phyloP scores from a whole-genome alignment of 2,113 vertebrate species.

The Coreoperca whiteheadi region DNA sequence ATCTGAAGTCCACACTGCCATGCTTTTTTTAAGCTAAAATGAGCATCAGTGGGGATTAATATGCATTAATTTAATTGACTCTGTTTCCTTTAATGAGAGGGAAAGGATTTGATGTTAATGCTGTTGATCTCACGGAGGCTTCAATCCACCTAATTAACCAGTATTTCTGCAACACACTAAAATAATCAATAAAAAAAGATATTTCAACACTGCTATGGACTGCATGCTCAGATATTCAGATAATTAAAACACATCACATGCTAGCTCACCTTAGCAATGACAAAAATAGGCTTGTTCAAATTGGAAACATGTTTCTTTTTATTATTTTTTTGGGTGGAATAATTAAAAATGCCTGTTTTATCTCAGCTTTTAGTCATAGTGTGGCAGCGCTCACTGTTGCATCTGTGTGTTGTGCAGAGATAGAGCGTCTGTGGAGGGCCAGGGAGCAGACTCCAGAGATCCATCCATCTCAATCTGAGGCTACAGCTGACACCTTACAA shows the following conservation, averaged over 20 bases:
- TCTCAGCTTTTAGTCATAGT: slow-evolving; percentile 63
- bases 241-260: slow-evolving; percentile 63
- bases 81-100: slow-evolving; percentile 96
- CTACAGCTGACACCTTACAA: slow-evolving; percentile 85
- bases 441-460: slow-evolving; percentile 84
- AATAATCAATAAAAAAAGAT: slow-evolving; percentile 89
- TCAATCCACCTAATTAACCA: slow-evolving; percentile 91
- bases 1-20: slow-evolving; percentile 66
- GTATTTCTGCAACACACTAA: slow-evolving; percentile 90
- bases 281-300: slow-evolving; percentile 29
- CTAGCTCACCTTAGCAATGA: slow-evolving; percentile 37
- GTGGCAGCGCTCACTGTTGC: slow-evolving; percentile 60
- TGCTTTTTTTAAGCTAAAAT: slow-evolving; percentile 89
- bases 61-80: slow-evolving; percentile 98
- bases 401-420: slow-evolving; percentile 78
- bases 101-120: slow-evolving; percentile 96
- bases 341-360: slow-evolving; percentile 64
- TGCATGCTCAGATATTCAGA: slow-evolving; percentile 55
- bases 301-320: slow-evolving; percentile 42
- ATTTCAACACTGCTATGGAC: slow-evolving; percentile 72
- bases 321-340: slow-evolving; percentile 30
- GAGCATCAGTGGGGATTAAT: slow-evolving; percentile 96
- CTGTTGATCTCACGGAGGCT: slow-evolving; percentile 91
- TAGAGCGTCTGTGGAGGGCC: slow-evolving; percentile 78
- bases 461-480: slow-evolving; percentile 87